A percentile compares a stretch with the other conserved stretches of the same genome.
Conservation (phyloP, 1,140 invertebrate species). For the Drosophila pseudoananassae region DNA sequence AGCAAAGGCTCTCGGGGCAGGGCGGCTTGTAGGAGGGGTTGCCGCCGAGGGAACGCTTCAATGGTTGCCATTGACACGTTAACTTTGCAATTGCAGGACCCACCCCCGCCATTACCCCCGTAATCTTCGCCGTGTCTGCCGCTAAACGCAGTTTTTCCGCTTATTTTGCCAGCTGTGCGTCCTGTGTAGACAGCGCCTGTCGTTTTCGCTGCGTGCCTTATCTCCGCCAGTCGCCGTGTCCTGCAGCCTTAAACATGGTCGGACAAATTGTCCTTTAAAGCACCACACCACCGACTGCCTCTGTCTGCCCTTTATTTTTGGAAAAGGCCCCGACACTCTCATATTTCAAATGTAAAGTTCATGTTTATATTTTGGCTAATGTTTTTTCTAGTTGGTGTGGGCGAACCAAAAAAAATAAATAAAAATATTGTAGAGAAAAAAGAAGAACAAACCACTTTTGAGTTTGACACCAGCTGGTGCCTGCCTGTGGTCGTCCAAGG, state of each 20-base stretch:
- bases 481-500: conserved; percentile 64
- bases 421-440: conserved; percentile 41
- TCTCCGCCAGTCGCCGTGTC: conserved; percentile 62
- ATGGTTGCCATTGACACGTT: conserved; percentile 80
- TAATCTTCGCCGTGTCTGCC: conserved; percentile 51
- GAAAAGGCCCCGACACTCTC: conserved; percentile 41
- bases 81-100: conserved; percentile 73
- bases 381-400: conserved; percentile 63
- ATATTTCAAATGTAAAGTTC: conserved; percentile 76
- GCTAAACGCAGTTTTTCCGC: conserved; percentile 77
- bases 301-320: not conserved
- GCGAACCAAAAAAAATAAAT: conserved; percentile 27
- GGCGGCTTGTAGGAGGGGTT: not conserved
- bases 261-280: conserved; percentile 50
- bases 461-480: conserved; percentile 82
- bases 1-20: not conserved
- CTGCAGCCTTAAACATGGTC: conserved; percentile 45
- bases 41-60: conserved; percentile 22
- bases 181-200: conserved; percentile 66
- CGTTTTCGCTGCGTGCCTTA: conserved; percentile 69
- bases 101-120: conserved; percentile 1
- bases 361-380: conserved; percentile 83
- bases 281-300: conserved; percentile 35
- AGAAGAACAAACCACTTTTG: conserved; percentile 78
- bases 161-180: conserved; percentile 65